Evolutionary conservation across 2,113 vertebrate genomes (phyloP).

Genomic region (Ovis canadensis): DNA sequence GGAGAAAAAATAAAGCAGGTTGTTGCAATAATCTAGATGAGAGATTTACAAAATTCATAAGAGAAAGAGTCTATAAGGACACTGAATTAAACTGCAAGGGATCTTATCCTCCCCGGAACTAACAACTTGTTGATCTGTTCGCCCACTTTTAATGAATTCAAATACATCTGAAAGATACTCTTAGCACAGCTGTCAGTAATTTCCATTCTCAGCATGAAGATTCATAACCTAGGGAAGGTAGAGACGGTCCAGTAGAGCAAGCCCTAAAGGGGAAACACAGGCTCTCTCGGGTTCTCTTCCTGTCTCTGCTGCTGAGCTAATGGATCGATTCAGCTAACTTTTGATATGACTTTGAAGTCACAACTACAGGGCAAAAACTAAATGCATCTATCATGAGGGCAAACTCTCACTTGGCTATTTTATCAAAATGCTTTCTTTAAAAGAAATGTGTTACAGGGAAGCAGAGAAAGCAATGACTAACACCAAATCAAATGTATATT

Average conservation of each 20-base stretch:
- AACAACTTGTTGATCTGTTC: background rate
- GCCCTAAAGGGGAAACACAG: background rate
- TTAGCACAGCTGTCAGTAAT: background rate
- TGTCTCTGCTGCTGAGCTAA: background rate
- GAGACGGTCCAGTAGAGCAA: background rate
- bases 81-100: background rate
- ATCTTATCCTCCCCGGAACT: background rate
- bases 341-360: background rate
- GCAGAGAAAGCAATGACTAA: background rate
- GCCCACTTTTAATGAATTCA: constrained; percentile 5
- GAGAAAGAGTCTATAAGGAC: background rate
- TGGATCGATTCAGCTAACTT: background rate
- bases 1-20: background rate
- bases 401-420: background rate
- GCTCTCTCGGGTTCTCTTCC: background rate
- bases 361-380: background rate
- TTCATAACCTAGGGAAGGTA: background rate
- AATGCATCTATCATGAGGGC: background rate
- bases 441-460: background rate
- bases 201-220: background rate
- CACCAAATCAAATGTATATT: background rate
- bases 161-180: background rate
- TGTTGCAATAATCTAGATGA: background rate
- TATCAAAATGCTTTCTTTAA: background rate
- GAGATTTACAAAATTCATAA: background rate